Percentiles rank a stretch among this genome's conserved stretches.
Evolutionary conservation across 2,797 vertebrate species (phyloP).

Genomic region (Eulemur mongoz): DNA sequence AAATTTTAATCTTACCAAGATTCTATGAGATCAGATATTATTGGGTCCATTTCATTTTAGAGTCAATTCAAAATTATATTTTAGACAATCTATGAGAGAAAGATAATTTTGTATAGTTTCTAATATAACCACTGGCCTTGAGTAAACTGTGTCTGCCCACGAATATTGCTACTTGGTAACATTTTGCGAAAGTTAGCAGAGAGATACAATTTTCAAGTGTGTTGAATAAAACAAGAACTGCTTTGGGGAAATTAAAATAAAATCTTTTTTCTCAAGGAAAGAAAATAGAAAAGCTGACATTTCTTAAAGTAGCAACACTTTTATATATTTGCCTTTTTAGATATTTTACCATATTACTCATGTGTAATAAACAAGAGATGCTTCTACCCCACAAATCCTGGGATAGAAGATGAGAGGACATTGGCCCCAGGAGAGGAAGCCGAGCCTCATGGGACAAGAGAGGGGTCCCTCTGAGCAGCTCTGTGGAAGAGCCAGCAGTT

Average conservation of each 20-base stretch:
- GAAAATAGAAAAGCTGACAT: neutral
- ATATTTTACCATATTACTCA: neutral
- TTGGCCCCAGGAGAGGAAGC: neutral
- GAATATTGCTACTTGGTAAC: neutral
- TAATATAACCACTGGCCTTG: neutral
- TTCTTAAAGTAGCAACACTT: neutral
- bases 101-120: neutral
- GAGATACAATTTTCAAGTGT: neutral
- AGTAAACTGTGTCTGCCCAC: neutral
- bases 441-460: no score
- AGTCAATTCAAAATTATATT: neutral
- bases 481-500: neutral
- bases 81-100: neutral
- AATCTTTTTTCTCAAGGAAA: neutral
- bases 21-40: neutral
- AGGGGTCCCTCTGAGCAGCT: rapidly evolving
- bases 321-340: neutral
- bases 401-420: neutral
- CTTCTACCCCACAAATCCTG: neutral
- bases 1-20: neutral
- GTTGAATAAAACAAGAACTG: slow-evolving; percentile 45
- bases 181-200: neutral
- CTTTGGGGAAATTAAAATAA: slow-evolving; percentile 13
- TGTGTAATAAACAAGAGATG: neutral
- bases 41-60: neutral